Base-by-base conservation (phyloP, 2,888 invertebrate species). In the Parthenolecanium corni region DNA sequence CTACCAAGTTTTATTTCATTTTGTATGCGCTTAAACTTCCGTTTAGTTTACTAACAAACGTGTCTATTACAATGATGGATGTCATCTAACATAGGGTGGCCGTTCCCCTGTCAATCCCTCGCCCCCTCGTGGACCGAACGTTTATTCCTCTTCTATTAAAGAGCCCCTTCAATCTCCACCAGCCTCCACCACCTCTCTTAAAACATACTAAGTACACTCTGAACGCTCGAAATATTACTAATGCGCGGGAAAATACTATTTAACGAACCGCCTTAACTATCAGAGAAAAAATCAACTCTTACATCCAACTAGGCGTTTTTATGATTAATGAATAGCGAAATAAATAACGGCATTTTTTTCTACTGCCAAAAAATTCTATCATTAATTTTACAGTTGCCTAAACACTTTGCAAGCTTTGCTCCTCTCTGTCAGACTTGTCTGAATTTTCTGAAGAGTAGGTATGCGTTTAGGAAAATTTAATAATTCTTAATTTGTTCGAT, bases 11-110 rank as follows among this genome's bases (percentile, higher is more conserved):
- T 38, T 58, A 58, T 58, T 58, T 57, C 57, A 57, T 57, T 57
- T 57, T 57, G 57, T 57, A 57, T 57, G 38, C 36, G 31, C 36
- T 49, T 58, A 58, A 58, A 58, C 58, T 58, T 58, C 58, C 58
- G 58, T 58, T 58, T 58, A 58, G 58, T 58, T 58, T 58, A 58
- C 58, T 58, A 58, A 58, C 58, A 58, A 31, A 58, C 58, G 49
- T 58, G 58, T 58, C 58, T 58, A 58, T 58, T 58, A 58, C 47
- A 58, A 58, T 58, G 58, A 58, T 58, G 58, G 58, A 58, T 58
- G 58, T 58, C 49, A 49, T 47, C 47, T 31, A 47, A 47, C 36
- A 58, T 38, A 21, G 20, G 58, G 31, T 24, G 57, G 46, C 42
- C 21, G 56, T 44, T 24, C 3, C 25, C 16, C 23, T 47, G 16